phyloP scores from a whole-genome alignment of 2,888 invertebrate species.

The Biston stratarius region DNA sequence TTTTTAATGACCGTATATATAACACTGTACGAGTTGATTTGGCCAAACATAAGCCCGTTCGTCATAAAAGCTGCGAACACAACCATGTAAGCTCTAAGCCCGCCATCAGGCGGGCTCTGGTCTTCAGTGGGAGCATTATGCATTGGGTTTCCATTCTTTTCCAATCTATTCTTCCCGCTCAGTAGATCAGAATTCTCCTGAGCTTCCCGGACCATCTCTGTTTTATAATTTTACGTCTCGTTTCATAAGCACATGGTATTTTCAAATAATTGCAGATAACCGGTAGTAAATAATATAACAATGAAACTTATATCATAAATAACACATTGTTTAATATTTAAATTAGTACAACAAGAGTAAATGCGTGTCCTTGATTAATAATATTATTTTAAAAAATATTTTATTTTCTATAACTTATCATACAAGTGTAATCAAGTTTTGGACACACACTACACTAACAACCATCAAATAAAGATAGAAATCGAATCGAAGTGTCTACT shows the following conservation, averaged over 20 bases:
- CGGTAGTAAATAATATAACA: conserved; percentile 12
- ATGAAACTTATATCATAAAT: conserved; percentile 23
- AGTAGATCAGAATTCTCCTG: conserved; percentile 73
- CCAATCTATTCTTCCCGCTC: conserved; percentile 53
- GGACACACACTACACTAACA: conserved; percentile 19
- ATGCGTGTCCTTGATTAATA: conserved; percentile 13
- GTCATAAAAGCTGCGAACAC: conserved; percentile 94
- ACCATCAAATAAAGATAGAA: too few relatives aligned
- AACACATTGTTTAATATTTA: conserved; percentile 1
- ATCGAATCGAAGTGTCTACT: background rate
- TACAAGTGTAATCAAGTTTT: conserved; percentile 24
- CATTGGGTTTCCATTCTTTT: conserved; percentile 57
- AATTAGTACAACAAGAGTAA: conserved; percentile 6
- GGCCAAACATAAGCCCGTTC: conserved; percentile 96
- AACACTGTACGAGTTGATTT: conserved; percentile 95
- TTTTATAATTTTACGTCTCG: conserved; percentile 44
- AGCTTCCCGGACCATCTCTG: conserved; percentile 64
- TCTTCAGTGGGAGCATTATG: conserved; percentile 51
- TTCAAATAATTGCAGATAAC: conserved; percentile 21
- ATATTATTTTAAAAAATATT: conserved; percentile 9
- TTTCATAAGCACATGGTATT: conserved; percentile 51
- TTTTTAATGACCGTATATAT: conserved; percentile 90
- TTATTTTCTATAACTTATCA: conserved; percentile 16
- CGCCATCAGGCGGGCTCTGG: conserved; percentile 90
- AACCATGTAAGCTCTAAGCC: conserved; percentile 92